A percentile compares a stretch with the other conserved stretches of the same genome.
phyloP scores from a whole-genome alignment of 2,113 vertebrate genomes.

The Ctenomys sociabilis region DNA sequence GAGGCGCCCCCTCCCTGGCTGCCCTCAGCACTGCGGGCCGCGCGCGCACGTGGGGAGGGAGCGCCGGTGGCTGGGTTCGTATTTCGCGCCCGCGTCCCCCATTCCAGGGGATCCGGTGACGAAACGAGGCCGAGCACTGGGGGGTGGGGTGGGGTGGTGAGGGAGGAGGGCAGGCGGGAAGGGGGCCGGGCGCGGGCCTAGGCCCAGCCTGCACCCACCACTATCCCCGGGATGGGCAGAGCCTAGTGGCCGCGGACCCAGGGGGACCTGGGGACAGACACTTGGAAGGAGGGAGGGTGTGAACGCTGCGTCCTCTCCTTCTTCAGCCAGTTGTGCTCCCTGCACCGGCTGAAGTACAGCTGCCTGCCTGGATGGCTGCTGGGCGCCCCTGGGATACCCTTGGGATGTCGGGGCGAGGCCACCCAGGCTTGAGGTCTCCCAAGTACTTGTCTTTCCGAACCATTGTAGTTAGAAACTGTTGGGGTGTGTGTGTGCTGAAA shows the following conservation, averaged over 20 bases:
- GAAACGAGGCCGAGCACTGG: constrained; percentile 74
- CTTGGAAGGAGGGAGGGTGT: not conserved
- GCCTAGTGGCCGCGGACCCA: not conserved
- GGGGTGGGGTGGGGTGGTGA: constrained; percentile 57
- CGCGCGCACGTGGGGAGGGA: constrained; percentile 83
- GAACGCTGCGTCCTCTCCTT: constrained; percentile 37
- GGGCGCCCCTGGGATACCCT: not conserved
- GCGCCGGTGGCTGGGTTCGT: constrained; percentile 82
- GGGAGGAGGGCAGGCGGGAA: constrained; percentile 56
- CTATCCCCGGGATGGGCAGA: constrained; percentile 51
- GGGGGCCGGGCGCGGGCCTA: constrained; percentile 67
- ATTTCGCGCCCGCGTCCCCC: constrained; percentile 88
- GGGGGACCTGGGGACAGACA: constrained; percentile 50
- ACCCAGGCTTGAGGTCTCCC: not conserved
- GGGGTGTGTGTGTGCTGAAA: not conserved
- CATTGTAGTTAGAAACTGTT: not conserved
- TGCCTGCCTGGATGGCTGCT: not conserved
- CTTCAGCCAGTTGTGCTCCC: not conserved
- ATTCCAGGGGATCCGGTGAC: constrained; percentile 86
- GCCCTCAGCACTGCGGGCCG: constrained; percentile 30
- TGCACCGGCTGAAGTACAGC: not conserved
- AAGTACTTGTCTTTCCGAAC: not conserved
- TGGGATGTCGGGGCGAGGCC: not conserved
- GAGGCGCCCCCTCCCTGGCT: constrained; percentile 62
- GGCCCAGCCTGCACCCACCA: constrained; percentile 33